Conservation (phyloP, 2,888 invertebrate species). For the Aphodius sticticus region DNA sequence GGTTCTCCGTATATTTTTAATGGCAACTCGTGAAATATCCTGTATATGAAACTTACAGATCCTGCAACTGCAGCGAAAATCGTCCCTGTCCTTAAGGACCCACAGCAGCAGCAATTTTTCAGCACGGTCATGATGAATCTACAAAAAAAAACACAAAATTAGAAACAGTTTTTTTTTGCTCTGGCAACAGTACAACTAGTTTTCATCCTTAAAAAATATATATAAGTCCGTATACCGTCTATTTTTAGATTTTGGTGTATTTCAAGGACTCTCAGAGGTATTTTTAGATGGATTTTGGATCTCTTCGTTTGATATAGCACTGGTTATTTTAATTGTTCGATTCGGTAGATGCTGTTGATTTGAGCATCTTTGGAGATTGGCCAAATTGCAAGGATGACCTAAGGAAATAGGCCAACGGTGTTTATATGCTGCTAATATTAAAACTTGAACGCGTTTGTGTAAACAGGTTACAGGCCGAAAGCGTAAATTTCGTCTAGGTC, state of each 20-base stretch:
- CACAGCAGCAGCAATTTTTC: constrained; percentile 75
- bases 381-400: not conserved
- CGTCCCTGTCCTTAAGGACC: constrained; percentile 76
- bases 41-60: constrained; percentile 64
- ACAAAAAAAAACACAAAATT: not conserved
- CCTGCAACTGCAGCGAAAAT: constrained; percentile 76
- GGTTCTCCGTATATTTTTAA: not conserved
- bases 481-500: not conserved
- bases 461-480: not conserved
- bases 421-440: constrained; percentile 6
- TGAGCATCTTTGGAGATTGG: not conserved
- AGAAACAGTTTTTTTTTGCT: not conserved
- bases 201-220: not conserved
- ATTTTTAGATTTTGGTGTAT: not conserved
- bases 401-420: constrained; percentile 1
- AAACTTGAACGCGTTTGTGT: not conserved
- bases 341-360: not conserved
- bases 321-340: not conserved
- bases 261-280: not conserved
- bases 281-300: not conserved
- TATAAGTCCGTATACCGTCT: not conserved
- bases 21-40: too few species aligned
- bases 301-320: not conserved
- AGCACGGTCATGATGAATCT: constrained; percentile 63
- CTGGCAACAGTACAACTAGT: not conserved